These are phyloP conservation scores for Eulithis prunata DNA, from an alignment of 2,888 invertebrate species.

Conservation along the genomic window DNA sequence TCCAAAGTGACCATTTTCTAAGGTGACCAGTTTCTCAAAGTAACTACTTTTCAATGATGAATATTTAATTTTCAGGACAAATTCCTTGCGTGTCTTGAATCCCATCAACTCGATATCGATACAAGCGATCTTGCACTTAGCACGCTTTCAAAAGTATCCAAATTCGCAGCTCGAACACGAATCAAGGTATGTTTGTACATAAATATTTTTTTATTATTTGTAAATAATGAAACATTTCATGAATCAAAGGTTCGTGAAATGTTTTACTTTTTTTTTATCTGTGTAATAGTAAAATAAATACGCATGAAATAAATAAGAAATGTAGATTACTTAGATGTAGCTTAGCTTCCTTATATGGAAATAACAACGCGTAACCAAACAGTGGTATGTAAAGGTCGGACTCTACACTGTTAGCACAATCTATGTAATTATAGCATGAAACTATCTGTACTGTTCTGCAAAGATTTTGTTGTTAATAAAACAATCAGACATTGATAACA, in stretches of 20 bases:
- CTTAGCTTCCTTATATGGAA: slow-evolving; percentile 38
- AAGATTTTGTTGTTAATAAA: slow-evolving; percentile 47
- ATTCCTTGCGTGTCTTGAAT: slow-evolving; percentile 90
- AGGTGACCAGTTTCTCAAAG: not conserved
- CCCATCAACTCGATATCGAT: slow-evolving; percentile 93
- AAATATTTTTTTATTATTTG: slow-evolving; percentile 13
- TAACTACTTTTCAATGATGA: not conserved
- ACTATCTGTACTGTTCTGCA: slow-evolving; percentile 51
- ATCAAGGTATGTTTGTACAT: slow-evolving; percentile 85
- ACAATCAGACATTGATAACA: slow-evolving; percentile 45
- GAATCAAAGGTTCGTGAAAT: slow-evolving; percentile 5
- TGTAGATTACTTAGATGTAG: slow-evolving; percentile 32
- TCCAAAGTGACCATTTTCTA: too few species aligned
- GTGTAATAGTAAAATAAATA: slow-evolving; percentile 21
- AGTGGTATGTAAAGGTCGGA: slow-evolving; percentile 12
- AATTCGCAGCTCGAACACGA: slow-evolving; percentile 92
- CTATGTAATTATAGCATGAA: slow-evolving; percentile 76
- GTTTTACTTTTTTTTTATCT: not conserved
- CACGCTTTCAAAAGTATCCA: slow-evolving; percentile 95
- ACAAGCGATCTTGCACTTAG: slow-evolving; percentile 94
- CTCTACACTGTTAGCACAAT: slow-evolving; percentile 44
- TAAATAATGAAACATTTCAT: slow-evolving; percentile 29
- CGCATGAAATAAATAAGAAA: slow-evolving; percentile 38
- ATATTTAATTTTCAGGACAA: slow-evolving; percentile 86
- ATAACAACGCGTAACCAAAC: slow-evolving; percentile 42